Base-by-base conservation (phyloP, 1,140 invertebrate species). In the Calephelis nemesis region DNA sequence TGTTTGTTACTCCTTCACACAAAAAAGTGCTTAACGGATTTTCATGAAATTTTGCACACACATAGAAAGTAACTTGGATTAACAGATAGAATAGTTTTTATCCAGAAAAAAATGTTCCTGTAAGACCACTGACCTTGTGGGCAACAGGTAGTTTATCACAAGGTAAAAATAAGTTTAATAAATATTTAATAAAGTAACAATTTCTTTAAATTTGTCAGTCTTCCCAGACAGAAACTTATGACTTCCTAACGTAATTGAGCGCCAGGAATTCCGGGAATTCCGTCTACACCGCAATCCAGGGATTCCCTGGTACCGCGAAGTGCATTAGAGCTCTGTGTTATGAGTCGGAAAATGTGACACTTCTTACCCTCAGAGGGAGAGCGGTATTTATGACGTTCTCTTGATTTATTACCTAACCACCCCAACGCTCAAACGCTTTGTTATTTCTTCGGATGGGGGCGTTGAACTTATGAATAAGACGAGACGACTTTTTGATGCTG, bases 311-410 rank as follows among this genome's bases (percentile, higher is more conserved):
- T 69, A 74, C 72, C 72, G 71, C 71, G 69, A 73, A 87, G 75
- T 88, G 78, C 83, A 85, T 88, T 85, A 88, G 74, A 78, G 67
- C 67, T 72, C 74, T 74, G 72, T 77, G 78, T 83, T 87, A 88
- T 88, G 85, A 85, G 75, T 87, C 81, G 86, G 86, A 88, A 88
- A 88, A 88, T 84, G 84, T 78, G 83, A 87, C 83, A 85, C 84
- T 87, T 85, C 84, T 85, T 85, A 85, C 82, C 83, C 84, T 75
- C 72, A 66, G 78, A 74, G 82, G 81, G 83, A 77, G 78, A 70
- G 69, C 63, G 68, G 76, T 86, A 88, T 88, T 88, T 88, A 88
- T 85, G 86, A 87, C 84, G 76, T 88, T 58, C 70, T 62, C 73
- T 85, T 87, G 84, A 87, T 88, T 88, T 87, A 87, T 87, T 83